Evolutionary conservation across 2,797 vertebrate species (phyloP), one percentile per base, ranked within the genome.

Genomic region (Merluccius polli): DNA sequence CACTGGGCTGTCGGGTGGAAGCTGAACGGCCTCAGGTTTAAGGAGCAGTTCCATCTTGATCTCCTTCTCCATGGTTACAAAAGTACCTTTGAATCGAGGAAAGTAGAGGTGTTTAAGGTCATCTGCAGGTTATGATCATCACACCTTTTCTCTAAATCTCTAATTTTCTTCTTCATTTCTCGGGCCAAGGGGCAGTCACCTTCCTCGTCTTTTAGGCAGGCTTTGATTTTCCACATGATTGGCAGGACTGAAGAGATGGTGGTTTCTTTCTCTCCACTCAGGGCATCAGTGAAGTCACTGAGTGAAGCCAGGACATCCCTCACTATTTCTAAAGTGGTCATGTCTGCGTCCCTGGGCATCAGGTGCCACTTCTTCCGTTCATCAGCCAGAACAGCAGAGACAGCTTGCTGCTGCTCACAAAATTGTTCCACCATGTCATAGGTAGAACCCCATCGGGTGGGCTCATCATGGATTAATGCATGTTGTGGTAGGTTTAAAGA

Each of bases 231-330:
- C n/a, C n/a, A n/a, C n/a, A n/a, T n/a, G n/a, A n/a, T n/a, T n/a
- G n/a, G n/a, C n/a, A 80, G 48, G 31, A 74, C 69, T 2, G 79
- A 80, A 2, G 75, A 77, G 18, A 77, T n/a, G 31, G 75, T 80
- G 59, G 75, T 24, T 4, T 72, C 38, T 70, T 81, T 78, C 74
- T 81, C 78, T 63, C 71, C 73, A 76, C 75, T 81, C 13, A 81
- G 33, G 11, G 79, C 75, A 77, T 78, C 75, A 41, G 73, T 81
- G 59, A 82, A 80, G 36, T 21, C 31, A 69, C 74, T 80, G 9
- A 82, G 69, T 68, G 78, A 70, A 10, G 11, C 63, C 11, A 79
- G 41, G n/a, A 81, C 70, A 6, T 75, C 52, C 32, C 65, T 76
- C 63, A 84, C 33, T n/a, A n/a, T n/a, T n/a, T n/a, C n/a, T n/a